Percentiles rank a stretch among this genome's conserved stretches.
These are phyloP conservation scores for Erithacus rubecula DNA, from an alignment of 2,797 vertebrate genomes.

Conservation along the genomic window DNA sequence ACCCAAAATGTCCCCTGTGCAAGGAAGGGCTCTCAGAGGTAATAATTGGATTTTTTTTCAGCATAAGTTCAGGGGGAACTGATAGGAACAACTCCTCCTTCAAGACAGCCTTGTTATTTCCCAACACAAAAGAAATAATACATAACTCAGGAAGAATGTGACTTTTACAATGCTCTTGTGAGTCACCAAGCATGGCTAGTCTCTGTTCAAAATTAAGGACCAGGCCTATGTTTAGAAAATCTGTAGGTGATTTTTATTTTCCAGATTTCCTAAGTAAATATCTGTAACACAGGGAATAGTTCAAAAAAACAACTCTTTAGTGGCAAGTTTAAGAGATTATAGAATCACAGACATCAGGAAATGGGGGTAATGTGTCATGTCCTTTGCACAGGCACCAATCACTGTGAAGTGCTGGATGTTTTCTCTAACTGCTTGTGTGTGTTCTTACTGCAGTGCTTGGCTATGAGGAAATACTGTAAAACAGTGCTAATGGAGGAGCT, in stretches of 20 bases:
- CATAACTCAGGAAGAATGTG: not conserved
- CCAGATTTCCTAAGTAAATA: not conserved
- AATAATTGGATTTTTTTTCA: not conserved
- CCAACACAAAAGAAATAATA: not conserved
- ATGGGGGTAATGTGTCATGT: not conserved
- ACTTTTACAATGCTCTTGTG: not conserved
- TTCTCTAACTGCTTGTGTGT: not conserved
- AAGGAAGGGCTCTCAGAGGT: slow-evolving; percentile 83
- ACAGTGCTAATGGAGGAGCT: slow-evolving; percentile 81
- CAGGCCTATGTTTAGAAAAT: not conserved
- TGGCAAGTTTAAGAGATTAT: not conserved
- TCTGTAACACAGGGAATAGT: not conserved
- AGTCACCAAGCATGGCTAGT: not conserved
- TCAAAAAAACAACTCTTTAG: not conserved
- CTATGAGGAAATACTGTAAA: slow-evolving; percentile 79
- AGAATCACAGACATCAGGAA: not conserved
- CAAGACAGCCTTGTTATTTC: not conserved
- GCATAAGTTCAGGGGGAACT: not conserved
- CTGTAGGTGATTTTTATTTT: not conserved
- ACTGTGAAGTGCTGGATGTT: not conserved
- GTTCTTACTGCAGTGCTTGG: slow-evolving; percentile 73
- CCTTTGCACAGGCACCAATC: not conserved
- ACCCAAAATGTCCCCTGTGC: slow-evolving; percentile 81
- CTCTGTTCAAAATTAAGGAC: not conserved
- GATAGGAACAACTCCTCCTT: not conserved